Base-by-base conservation (phyloP, 2,797 vertebrate genomes). In the Rhinichthys osculus region DNA sequence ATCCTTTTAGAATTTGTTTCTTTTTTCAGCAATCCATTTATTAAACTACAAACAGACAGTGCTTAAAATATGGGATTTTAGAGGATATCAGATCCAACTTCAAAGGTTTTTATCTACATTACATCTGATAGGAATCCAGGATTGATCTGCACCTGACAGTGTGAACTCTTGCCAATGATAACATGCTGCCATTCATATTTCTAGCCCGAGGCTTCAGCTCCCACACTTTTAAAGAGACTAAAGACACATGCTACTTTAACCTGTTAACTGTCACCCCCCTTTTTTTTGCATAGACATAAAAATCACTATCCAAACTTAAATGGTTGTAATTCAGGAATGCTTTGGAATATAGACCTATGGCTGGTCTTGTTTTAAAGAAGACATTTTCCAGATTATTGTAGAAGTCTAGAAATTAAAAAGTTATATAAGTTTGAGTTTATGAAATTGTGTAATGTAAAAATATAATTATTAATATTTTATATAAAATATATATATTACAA, bases 91-190 rank as follows among this genome's bases (percentile, higher is more conserved):
- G 87, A 81, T 88, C 85, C 54, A 81, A 87, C 91, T 89, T 92
- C 88, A 90, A 90, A 92, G 90, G 85, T 81, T 85, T 89, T 89
- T 87, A 88, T 90, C 88, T 88, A 84, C 88, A 88, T 92, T 90
- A 90, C 88, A 89, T 86, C 79, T 89, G 90, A 91, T 89, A 87
- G 84, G 81, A 85, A 81, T 86, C 77, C 66, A 87, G 82, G 54
- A 78, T 78, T 91, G 84, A 90, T 88, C 82, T 89, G 54, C 64
- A 85, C 78, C 83, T 87, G 88, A 85, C 78, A 85, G 71, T 78
- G 79, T 83, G 30, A 78, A 82, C 35, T 30, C 76, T 69, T 85
- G 89, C 88, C 87, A 90, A 57, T 77, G 64, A 69, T 81, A 79
- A 82, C 69, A 86, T 71, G 69, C 67, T 82, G 83, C 72, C 82